A percentile compares a stretch with the other conserved stretches of the same genome.
Evolutionary conservation across 2,888 invertebrate genomes (phyloP).

Genomic region (Cordilura impudica): DNA sequence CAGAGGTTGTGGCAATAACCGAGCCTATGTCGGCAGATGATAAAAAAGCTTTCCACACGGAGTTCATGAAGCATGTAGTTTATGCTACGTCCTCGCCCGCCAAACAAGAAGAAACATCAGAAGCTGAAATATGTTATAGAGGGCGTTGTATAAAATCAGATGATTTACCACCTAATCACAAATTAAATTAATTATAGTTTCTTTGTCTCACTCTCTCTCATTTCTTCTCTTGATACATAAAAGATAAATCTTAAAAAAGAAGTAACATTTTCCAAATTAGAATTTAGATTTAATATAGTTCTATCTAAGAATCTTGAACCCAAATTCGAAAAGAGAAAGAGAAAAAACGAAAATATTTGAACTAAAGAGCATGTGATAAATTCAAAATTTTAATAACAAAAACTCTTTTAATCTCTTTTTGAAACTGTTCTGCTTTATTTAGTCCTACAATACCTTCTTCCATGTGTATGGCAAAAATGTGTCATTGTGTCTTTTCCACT

Average conservation of each 20-base stretch:
- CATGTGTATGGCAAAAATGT: constrained; percentile 21
- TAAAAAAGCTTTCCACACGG: constrained; percentile 73
- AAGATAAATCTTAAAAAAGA: too few species aligned
- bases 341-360: background rate
- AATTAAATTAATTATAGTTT: constrained; percentile 70
- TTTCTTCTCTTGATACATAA: background rate
- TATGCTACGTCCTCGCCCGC: constrained; percentile 86
- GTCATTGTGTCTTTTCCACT: constrained; percentile 1
- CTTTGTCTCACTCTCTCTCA: background rate
- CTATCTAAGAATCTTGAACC: background rate
- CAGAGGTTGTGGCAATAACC: constrained; percentile 63
- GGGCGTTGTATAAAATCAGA: constrained; percentile 88
- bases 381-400: constrained; percentile 2
- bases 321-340: background rate
- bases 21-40: constrained; percentile 64
- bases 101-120: constrained; percentile 90
- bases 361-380: constrained; percentile 61
- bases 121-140: constrained; percentile 92
- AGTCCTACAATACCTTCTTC: background rate
- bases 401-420: constrained; percentile 1
- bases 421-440: background rate
- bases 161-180: constrained; percentile 76
- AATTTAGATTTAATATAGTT: too few species aligned
- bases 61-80: constrained; percentile 77
- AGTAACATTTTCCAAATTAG: too few species aligned